Evolutionary conservation across 2,888 invertebrate species (phyloP).

Genomic region (Myathropa florea): DNA sequence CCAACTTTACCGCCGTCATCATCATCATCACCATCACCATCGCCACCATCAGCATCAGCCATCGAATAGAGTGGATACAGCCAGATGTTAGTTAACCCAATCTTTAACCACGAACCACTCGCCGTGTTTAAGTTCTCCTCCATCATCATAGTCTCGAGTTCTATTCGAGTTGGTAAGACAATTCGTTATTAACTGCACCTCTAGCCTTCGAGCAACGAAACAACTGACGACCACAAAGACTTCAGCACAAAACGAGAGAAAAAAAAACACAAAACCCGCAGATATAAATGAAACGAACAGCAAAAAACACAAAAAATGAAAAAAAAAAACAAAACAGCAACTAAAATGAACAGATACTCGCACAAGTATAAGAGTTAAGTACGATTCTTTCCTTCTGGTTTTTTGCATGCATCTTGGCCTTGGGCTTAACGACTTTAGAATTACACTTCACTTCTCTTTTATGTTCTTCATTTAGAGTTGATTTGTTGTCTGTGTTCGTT

Average conservation of each 20-base stretch:
- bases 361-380: constrained; percentile 39
- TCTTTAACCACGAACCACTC: constrained; percentile 17
- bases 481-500: constrained; percentile 51
- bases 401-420: constrained; percentile 70
- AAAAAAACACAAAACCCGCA: constrained; percentile 28
- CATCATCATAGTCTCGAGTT: constrained; percentile 51
- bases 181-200: constrained; percentile 71
- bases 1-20: constrained; percentile 10
- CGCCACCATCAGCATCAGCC: constrained; percentile 17
- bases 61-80: background rate
- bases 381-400: constrained; percentile 62
- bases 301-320: constrained; percentile 16
- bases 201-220: constrained; percentile 67
- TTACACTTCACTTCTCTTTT: constrained; percentile 69
- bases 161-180: constrained; percentile 65
- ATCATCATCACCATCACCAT: background rate
- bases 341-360: background rate
- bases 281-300: constrained; percentile 28
- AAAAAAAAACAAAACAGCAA: constrained; percentile 5
- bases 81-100: constrained; percentile 24
- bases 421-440: constrained; percentile 71
- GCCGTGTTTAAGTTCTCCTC: constrained; percentile 52
- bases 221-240: constrained; percentile 58
- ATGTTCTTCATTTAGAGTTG: constrained; percentile 66
- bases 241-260: constrained; percentile 11